Base-by-base conservation (phyloP, 2,797 vertebrate species). In the Antennarius maculatus region DNA sequence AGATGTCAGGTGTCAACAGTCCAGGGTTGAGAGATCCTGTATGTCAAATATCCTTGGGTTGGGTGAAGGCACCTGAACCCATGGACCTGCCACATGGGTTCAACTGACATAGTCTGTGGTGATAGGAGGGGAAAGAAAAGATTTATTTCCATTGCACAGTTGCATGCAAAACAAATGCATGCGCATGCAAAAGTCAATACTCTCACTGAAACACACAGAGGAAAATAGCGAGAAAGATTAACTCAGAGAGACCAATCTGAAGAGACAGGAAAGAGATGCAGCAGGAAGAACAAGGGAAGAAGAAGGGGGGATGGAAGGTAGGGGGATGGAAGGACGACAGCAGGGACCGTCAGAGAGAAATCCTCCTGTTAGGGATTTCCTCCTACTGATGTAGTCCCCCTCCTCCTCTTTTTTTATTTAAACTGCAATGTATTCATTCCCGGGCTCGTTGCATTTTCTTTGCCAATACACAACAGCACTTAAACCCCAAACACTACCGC, bases 351-450 rank as follows among this genome's bases (percentile, higher is more conserved):
- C 63, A 51, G 45, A 39, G 78, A 86, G 76, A 88, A 89, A 89
- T 88, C 77, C 86, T 92, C 86, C 88, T 86, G 80, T 81, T 52
- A 69, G 87, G 92, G 88, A 87, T 93, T 90, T 91, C 92, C 90
- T 91, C 79, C 61, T 56, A 69, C 59, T 88, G 80, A 91, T 88
- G 84, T 84, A 71, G 62, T 15, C 23, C 68, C 75, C 66, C 74
- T 13, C 13, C 13, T 50, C 31, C 31, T 5, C 28, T 43, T 47
- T 66, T 5, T 16, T 78, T 75, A 59, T 73, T 45, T 74, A 47
- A 61, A 79, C 79, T 53, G 47, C 80, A 84, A 81, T 45, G 14
- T 83, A 84, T 87, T 89, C 74, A 69, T 79, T 75, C 71, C 8
- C 13, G 46, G 75, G 69, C 71, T 84, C 74, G 42, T 61, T 66